These are phyloP conservation scores for Rhabdophis nuchalis DNA, from an alignment of 2,797 vertebrate species.

Conservation along the genomic window DNA sequence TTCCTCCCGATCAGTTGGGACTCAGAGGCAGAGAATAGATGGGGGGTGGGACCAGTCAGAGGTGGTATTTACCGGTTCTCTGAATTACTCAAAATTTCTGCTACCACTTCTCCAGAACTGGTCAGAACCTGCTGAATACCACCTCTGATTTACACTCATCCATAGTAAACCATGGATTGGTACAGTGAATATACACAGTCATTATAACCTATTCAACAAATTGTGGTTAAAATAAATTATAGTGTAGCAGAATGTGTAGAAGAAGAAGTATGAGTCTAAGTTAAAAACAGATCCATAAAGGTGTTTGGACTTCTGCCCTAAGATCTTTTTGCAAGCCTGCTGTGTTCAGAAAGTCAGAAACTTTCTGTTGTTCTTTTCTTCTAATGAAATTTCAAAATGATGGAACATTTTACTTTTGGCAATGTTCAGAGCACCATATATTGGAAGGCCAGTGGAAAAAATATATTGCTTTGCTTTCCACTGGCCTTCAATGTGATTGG, in stretches of 20 bases:
- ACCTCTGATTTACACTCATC: neutral
- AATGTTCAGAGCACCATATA: neutral
- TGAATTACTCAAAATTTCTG: no score
- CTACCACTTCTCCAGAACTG: no score
- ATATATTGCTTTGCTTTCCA: neutral
- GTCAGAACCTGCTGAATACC: no score
- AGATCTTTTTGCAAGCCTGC: neutral
- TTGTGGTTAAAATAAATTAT: neutral
- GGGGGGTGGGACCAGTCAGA: no score
- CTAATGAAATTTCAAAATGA: neutral
- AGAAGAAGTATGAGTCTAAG: neutral
- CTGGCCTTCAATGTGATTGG: neutral
- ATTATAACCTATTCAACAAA: neutral
- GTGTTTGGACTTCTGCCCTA: neutral
- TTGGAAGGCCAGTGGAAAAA: neutral
- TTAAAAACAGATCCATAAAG: neutral
- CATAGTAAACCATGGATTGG: neutral
- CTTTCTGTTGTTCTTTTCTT: neutral
- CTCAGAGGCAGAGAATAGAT: no score
- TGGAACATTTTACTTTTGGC: neutral
- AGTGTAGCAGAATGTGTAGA: neutral
- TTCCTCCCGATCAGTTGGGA: no score
- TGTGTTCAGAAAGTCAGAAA: neutral
- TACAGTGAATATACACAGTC: neutral
- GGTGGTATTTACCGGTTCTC: no score